A percentile compares a stretch with the other conserved stretches of the same genome.
These are phyloP conservation scores for Monopterus albus DNA, from an alignment of 2,113 vertebrate species.

Conservation along the genomic window DNA sequence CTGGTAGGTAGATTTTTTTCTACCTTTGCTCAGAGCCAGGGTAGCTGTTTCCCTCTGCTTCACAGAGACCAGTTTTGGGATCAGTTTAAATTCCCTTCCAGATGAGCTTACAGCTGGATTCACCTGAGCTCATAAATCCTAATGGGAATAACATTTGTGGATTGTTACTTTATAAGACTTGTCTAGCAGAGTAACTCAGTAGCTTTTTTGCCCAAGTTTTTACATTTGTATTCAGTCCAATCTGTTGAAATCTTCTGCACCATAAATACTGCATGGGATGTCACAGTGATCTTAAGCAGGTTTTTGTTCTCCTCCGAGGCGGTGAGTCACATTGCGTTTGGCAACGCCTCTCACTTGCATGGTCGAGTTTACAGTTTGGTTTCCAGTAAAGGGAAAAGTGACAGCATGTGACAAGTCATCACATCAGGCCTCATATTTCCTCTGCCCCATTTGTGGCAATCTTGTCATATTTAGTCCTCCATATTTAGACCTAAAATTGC, in stretches of 20 bases:
- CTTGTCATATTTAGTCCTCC: slow-evolving; percentile 41
- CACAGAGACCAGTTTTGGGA: background rate
- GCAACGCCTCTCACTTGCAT: slow-evolving; percentile 60
- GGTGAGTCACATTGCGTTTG: slow-evolving; percentile 73
- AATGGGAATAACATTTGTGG: background rate
- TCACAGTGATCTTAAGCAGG: slow-evolving; percentile 60
- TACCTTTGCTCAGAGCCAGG: background rate
- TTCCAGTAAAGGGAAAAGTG: slow-evolving; percentile 49
- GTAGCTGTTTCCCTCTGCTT: background rate
- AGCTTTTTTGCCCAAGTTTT: slow-evolving; percentile 25
- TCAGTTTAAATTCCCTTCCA: background rate
- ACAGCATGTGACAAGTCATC: slow-evolving; percentile 59
- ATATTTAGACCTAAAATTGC: slow-evolving; percentile 62
- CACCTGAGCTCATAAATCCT: slow-evolving; percentile 10
- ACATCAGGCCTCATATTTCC: slow-evolving; percentile 56
- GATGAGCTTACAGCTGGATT: too few species aligned
- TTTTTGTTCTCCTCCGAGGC: slow-evolving; percentile 64
- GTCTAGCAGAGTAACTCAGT: slow-evolving; percentile 21
- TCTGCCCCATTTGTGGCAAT: slow-evolving; percentile 39
- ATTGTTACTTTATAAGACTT: slow-evolving; percentile 26
- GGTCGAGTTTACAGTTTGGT: slow-evolving; percentile 58
- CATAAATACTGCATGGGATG: slow-evolving; percentile 38
- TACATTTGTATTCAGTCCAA: slow-evolving; percentile 45
- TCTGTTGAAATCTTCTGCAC: slow-evolving; percentile 40
- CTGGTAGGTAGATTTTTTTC: too few species aligned